Evolutionary conservation across 2,888 invertebrate genomes (phyloP), one percentile per base, ranked within the genome.

Genomic region (Oxystoma pomonae): DNA sequence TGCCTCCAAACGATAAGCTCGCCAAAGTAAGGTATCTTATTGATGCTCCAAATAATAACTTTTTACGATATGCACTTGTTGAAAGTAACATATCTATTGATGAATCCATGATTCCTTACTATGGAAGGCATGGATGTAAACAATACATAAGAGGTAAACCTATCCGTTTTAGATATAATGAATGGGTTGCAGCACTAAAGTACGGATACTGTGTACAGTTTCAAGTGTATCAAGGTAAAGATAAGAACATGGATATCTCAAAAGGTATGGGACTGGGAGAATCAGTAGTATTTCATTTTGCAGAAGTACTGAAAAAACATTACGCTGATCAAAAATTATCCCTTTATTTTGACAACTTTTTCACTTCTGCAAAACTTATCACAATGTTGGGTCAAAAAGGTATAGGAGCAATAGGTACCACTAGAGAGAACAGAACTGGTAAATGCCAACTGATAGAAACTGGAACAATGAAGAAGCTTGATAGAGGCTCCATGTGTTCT

Each of bases 31-130:
- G n/a, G n/a, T n/a, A n/a, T n/a, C n/a, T n/a, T n/a, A n/a, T n/a
- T 16, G 58, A 58, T 50, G 17, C 17, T 21, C 3, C 50, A 3
- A 58, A 58, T 18, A 49, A 35, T 9, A 35, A 51, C 7, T 49
- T 49, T 49, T 1, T n/a, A 5, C 35, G n/a, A 12, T 51, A 50
- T 50, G 58, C 58, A 18, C 60, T 17, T 1, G 7, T 60, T 56
- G 22, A 60, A 16, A 1, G 2, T 1, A 55, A 55, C n/a, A 20
- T 60, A 21, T 60, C 56, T 1, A 22, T 60, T 16, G 55, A 55
- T 22, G 60, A 60, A 35, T 60, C 60, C 1, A 60, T 60, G 60
- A 60, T 60, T 17, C 60, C 56, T 16, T 56, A 60, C n/a, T 61
- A 56, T 16, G 35, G 56, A 3, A 20, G 57, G 1, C 1, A 61